These are phyloP conservation scores for Coilia nasus DNA, from an alignment of 2,797 vertebrate species.

Conservation along the genomic window DNA sequence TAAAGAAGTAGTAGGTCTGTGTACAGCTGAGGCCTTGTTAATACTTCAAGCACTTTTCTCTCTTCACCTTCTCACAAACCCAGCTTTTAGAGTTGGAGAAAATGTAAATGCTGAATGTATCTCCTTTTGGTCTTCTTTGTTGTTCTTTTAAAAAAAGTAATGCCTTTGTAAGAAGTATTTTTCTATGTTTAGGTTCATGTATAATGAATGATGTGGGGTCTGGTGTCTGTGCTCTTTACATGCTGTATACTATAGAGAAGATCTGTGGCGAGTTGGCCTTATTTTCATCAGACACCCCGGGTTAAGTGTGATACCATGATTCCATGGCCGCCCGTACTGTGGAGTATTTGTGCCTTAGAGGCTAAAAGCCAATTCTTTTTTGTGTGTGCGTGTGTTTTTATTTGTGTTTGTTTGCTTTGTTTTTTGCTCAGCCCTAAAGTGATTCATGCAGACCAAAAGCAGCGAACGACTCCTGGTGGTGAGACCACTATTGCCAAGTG, in stretches of 20 bases:
- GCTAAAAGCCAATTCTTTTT: neutral
- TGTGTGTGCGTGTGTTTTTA: neutral
- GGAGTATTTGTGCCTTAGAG: neutral
- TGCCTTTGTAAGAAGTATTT: conserved; percentile 8
- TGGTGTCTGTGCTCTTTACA: neutral
- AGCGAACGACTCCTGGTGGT: neutral
- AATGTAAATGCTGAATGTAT: conserved; percentile 1
- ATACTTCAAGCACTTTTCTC: conserved; percentile 9
- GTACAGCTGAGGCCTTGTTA: neutral
- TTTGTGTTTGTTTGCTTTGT: neutral
- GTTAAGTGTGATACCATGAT: neutral
- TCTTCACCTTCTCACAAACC: neutral
- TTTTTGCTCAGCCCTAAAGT: neutral
- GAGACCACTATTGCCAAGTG: neutral
- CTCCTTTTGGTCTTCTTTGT: neutral
- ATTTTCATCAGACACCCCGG: neutral
- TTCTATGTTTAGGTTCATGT: neutral
- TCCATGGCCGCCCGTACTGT: neutral
- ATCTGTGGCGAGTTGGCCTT: neutral
- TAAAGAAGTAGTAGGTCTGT: neutral
- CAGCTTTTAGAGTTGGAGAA: neutral
- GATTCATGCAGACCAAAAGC: conserved; percentile 2
- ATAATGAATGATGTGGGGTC: neutral
- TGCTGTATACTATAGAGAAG: neutral
- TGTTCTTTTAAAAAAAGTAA: neutral